Evolutionary conservation across 2,113 vertebrate genomes (phyloP), one percentile per base, ranked within the genome.

Genomic region (Xiphias gladius): DNA sequence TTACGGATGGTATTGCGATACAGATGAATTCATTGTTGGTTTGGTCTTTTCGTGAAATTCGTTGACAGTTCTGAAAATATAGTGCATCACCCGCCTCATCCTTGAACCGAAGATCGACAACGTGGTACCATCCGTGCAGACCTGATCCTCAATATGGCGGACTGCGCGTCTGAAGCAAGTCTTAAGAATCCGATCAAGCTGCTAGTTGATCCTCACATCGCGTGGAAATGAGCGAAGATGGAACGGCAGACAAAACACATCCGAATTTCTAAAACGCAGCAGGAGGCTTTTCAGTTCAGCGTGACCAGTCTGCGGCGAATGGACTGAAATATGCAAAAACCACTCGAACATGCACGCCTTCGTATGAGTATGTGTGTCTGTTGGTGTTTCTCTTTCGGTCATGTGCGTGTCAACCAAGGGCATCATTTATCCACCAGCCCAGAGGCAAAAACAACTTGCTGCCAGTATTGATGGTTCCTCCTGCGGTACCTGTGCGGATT

Each of bases 401-500:
- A 30, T 55, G 73, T 79, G 80, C 73, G 83, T 83, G 82, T 92
- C 79, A 85, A 89, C 90, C 92, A 91, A 92, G 90, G 86, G 89
- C 92, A 91, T 94, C 91, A 92, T 95, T 95, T 94, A 94, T 94
- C 94, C 91, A 91, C 52, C 80, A 85, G 91, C 86, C 87, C 74
- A 78, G 73, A 83, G 92, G 87, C 83, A 90, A 93, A 93, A 92
- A 89, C 92, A 94, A 93, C 90, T 90, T 91, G 91, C 93, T 94
- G 93, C 93, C 92, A 94, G 88, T 92, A 91, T 94, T 92, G 88
- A 93, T 93, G 93, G 86, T 80, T 87, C 69, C 78, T 92, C 81
- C 90, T 82, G 84, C 79, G 86, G 91, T 74, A 92, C 91, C 92
- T 90, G 91, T 93, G 94, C 87, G 93, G 92, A 95, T 94, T 94